Evolutionary conservation across 2,113 vertebrate genomes (phyloP).

Genomic region (mouse (Mus musculus)): GRCm39 chr1:61311501-61312000

Average conservation of each 20-base stretch:
- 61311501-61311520: background rate
- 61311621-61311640: background rate
- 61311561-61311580: background rate
- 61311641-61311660: background rate
- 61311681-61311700: background rate
- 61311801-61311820: background rate
- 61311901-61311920: background rate
- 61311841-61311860: background rate
- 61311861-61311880: background rate
- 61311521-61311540: background rate
- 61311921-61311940: background rate
- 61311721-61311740: slow-evolving; percentile 38
- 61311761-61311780: background rate
- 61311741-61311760: background rate
- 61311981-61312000: slow-evolving; percentile 66
- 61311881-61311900: background rate
- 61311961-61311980: slow-evolving; percentile 39
- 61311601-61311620: background rate
- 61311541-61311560: background rate
- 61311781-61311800: background rate
- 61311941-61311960: background rate
- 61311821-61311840: slow-evolving; percentile 2
- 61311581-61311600: background rate
- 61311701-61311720: background rate
- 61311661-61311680: background rate